A percentile compares a stretch with the other conserved stretches of the same genome.
These are phyloP conservation scores for Caenorhabditis remanei DNA, from an alignment of 1,140 invertebrate genomes.

Conservation along the genomic window DNA sequence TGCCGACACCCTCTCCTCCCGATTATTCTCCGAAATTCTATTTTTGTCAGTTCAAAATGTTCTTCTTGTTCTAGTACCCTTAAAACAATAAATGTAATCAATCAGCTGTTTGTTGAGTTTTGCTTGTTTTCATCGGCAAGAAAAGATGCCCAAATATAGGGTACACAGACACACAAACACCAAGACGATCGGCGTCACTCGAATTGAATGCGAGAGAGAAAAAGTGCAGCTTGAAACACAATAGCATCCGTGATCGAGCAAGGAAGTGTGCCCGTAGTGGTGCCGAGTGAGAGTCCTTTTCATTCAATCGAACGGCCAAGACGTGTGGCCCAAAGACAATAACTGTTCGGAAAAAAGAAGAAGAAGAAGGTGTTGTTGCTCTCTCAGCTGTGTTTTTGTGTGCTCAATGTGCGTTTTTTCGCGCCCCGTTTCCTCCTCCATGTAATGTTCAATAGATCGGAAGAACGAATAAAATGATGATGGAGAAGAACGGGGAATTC, in stretches of 20 bases:
- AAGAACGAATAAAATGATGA: not conserved
- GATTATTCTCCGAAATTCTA: not conserved
- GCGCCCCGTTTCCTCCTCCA: not conserved
- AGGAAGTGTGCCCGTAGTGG: constrained; percentile 6
- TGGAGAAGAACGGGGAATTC: not conserved
- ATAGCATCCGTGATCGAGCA: constrained; percentile 53
- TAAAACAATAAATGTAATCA: not conserved
- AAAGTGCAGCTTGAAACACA: constrained; percentile 56
- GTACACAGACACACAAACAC: not conserved
- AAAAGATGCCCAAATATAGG: constrained; percentile 17
- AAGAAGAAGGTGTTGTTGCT: constrained; percentile 4
- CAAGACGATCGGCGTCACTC: constrained; percentile 29
- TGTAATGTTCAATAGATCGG: constrained; percentile 43
- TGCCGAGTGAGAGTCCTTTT: not conserved
- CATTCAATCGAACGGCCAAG: constrained; percentile 17
- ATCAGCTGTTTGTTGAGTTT: constrained; percentile 46
- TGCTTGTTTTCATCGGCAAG: not conserved
- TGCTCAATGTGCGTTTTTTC: constrained; percentile 45
- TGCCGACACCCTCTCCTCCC: not conserved
- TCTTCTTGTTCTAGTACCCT: constrained; percentile 16
- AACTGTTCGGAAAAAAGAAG: not conserved
- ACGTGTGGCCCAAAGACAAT: constrained; percentile 52
- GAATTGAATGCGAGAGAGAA: not conserved
- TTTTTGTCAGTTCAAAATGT: not conserved
- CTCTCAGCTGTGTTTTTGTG: constrained; percentile 53